Evolutionary conservation across 2,888 invertebrate genomes (phyloP), one percentile per base, ranked within the genome.

Genomic region (Aelia acuminata): DNA sequence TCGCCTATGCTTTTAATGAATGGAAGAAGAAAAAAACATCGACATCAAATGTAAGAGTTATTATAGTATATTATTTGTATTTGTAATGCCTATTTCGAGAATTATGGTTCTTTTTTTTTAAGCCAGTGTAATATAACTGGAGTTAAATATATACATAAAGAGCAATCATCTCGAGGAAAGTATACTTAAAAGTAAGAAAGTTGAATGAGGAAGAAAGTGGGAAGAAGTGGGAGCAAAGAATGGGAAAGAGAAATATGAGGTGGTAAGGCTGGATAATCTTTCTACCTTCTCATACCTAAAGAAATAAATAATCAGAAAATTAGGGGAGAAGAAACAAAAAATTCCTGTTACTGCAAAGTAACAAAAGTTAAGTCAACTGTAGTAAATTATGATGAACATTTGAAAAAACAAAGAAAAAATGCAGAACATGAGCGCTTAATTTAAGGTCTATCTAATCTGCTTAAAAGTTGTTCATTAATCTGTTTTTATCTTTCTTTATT

Each of bases 381-480:
- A 18, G 63, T 70, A 70, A 31, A 70, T 70, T 70, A 70, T 70
- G 63, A 70, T 70, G 63, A 70, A 70, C 4, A 35, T 20, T 35
- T 70, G 63, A 20, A 22, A 70, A 35, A 63, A 63, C 26, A 70
- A 70, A 35, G 31, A 70, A 5, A 31, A 18, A 26, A 70, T 35
- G 63, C 31, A 57, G 13, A 85, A 31, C 50, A 53, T 53, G 49
- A 31, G 26, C 53, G 26, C n/a, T 57, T 85, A 57, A 85, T 85
- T 50, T 35, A 85, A 50, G 31, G 50, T 22, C n/a, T 43, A 49
- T 22, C 18, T 85, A 85, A 85, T 85, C 85, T 57, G 13, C 85
- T 85, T 85, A 57, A 85, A 85, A 57, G 85, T 85, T 50, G 85
- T 85, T 31, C 48, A 85, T 85, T 85, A 85, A 85, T 85, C 85